Base-by-base conservation (phyloP, 2,888 invertebrate genomes). In the Brachylomia viminalis region DNA sequence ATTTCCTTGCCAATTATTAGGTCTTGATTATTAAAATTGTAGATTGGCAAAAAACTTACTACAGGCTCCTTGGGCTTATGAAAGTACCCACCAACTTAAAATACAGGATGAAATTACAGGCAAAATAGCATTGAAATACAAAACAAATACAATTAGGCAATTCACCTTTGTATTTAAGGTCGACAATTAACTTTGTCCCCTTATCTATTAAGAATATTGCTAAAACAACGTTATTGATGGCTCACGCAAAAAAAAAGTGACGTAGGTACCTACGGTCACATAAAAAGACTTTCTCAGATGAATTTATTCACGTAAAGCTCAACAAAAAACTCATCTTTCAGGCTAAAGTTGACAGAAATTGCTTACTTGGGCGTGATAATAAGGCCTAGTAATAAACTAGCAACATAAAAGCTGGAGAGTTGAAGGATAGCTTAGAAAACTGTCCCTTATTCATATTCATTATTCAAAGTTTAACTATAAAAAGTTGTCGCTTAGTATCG, bases 381-480 rank as follows among this genome's bases (percentile, higher is more conserved):
- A 64, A 58, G 17, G n/a, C 23, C 54, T 49, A 49, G 4, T 49
- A 68, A 42, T 27, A 61, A 69, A 56, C 15, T 56, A 17, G 10
- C 17, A 33, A 23, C 49, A 68, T 23, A 64, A 64, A 77, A n/a
- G 23, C 23, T 33, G 15, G 1, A 17, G 27, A 23, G 0, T 65
- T 71, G n/a, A 20, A 10, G 11, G 54, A 71, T 65, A 11, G 15
- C 1, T 52, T 42, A 20, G 7, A 64, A 59, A 45, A 42, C 52
- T 23, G 54, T n/a, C 15, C 20, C n/a, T 27, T 10, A 17, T 59
- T 58, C 33, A 47, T 47, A 77, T 78, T 71, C 64, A 71, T 59
- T 65, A 27, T 38, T 78, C 38, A 6, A n/a, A 56, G 61, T 62
- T 69, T 15, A 6, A 56, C 30, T 42, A 42, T 69, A 62, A 77